phyloP scores from a whole-genome alignment of 2,113 vertebrate genomes.

The Climacteris rufus region DNA sequence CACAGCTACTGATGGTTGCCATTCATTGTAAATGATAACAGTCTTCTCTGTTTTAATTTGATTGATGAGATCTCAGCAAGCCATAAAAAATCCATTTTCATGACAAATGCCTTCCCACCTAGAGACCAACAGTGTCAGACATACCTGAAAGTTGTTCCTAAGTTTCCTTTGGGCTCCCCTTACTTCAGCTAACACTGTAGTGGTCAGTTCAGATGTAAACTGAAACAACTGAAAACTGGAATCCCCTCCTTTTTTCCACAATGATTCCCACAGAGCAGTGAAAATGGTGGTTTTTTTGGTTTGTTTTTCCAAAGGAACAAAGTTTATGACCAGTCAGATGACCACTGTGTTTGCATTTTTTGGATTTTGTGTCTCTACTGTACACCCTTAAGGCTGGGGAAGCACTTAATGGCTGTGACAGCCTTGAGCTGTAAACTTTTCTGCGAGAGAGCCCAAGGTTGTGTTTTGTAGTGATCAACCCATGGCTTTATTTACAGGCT shows the following conservation, averaged over 20 bases:
- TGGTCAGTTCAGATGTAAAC: neutral
- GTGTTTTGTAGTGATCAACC: neutral
- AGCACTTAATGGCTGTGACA: neutral
- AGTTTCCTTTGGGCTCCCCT: neutral
- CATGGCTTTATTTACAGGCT: neutral
- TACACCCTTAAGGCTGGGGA: neutral
- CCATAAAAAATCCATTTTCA: constrained; percentile 9
- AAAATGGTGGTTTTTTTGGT: neutral
- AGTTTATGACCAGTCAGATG: neutral
- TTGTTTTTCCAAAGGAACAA: neutral
- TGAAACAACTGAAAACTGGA: neutral
- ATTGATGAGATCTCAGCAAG: neutral
- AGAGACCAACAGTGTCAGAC: neutral
- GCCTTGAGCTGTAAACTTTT: neutral
- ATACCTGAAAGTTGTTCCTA: neutral
- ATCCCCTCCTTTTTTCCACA: neutral
- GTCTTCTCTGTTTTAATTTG: neutral
- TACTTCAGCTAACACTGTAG: neutral
- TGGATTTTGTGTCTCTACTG: neutral
- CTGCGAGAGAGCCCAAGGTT: neutral
- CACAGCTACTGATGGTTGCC: neutral
- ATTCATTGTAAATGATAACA: constrained; percentile 23
- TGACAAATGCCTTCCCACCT: neutral
- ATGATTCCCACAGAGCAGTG: neutral
- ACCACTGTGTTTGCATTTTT: neutral